Evolutionary conservation across 2,888 invertebrate genomes (phyloP).

Genomic region (Schizotus pectinicornis): DNA sequence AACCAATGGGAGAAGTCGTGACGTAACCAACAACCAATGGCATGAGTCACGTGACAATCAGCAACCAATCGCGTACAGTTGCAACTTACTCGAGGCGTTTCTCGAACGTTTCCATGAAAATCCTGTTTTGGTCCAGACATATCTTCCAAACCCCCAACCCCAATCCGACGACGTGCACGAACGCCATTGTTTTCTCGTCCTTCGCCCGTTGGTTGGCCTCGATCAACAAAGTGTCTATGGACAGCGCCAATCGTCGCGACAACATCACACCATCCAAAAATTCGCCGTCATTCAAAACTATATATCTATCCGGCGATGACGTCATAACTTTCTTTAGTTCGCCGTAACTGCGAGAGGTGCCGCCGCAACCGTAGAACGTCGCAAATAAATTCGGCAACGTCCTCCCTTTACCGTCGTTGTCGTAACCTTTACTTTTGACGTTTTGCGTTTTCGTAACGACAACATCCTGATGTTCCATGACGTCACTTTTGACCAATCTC

Average conservation of each 20-base stretch:
- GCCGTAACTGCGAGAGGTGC: constrained; percentile 24
- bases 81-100: constrained; percentile 63
- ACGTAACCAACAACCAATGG: too few relatives aligned
- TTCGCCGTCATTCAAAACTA: constrained; percentile 18
- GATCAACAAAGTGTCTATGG: constrained; percentile 67
- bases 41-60: too few relatives aligned
- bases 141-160: constrained; percentile 72
- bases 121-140: constrained; percentile 66
- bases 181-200: constrained; percentile 62
- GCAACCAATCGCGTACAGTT: too few relatives aligned
- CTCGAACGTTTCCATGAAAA: constrained; percentile 69
- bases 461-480: constrained; percentile 69
- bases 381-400: constrained; percentile 30
- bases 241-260: constrained; percentile 61
- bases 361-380: constrained; percentile 35
- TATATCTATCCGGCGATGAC: constrained; percentile 27
- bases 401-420: constrained; percentile 27
- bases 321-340: constrained; percentile 15
- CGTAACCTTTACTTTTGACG: constrained; percentile 56
- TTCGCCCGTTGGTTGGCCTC: constrained; percentile 68
- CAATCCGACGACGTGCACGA: constrained; percentile 70
- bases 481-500: constrained; percentile 60
- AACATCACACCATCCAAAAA: constrained; percentile 48
- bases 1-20: too few relatives aligned
- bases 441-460: constrained; percentile 55